A percentile compares a stretch with the other conserved stretches of the same genome.
Evolutionary conservation across 1,140 invertebrate species (phyloP).

Genomic region (Xylocopa sonorina): DNA sequence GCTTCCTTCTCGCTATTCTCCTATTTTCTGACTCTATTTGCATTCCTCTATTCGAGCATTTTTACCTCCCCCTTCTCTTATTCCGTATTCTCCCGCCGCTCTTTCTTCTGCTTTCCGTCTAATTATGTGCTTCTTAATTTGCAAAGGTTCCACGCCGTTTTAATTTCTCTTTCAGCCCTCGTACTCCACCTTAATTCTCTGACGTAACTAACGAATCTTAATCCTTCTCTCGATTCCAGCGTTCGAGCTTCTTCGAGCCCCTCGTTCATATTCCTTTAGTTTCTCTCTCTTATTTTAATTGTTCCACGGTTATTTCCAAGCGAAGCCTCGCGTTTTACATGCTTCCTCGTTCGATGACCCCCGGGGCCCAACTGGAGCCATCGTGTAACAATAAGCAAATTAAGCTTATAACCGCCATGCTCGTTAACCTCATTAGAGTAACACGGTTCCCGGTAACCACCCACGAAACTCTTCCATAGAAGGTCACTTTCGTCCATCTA

Average conservation of each 20-base stretch:
- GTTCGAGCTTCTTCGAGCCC: no score
- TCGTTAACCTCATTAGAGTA: constrained; percentile 28
- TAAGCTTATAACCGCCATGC: background rate
- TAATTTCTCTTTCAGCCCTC: background rate
- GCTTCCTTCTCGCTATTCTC: background rate
- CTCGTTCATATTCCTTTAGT: background rate
- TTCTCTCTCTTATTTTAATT: background rate
- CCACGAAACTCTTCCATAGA: constrained; percentile 18
- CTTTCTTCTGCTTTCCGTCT: no score
- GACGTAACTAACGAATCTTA: no score
- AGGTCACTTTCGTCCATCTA: constrained; percentile 19
- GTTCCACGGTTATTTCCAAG: background rate
- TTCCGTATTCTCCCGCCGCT: no score
- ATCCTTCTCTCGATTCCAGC: no score
- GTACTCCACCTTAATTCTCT: no score
- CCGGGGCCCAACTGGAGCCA: no score
- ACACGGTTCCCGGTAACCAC: constrained; percentile 18
- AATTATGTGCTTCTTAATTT: no score
- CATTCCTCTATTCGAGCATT: background rate
- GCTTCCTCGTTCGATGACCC: no score
- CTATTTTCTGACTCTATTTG: no score
- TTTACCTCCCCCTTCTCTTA: background rate
- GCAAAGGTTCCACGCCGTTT: no score
- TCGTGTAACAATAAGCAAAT: constrained; percentile 13
- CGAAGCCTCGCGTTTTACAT: no score